Evolutionary conservation across 2,888 invertebrate species (phyloP).

Genomic region (Dasypogon diadema): DNA sequence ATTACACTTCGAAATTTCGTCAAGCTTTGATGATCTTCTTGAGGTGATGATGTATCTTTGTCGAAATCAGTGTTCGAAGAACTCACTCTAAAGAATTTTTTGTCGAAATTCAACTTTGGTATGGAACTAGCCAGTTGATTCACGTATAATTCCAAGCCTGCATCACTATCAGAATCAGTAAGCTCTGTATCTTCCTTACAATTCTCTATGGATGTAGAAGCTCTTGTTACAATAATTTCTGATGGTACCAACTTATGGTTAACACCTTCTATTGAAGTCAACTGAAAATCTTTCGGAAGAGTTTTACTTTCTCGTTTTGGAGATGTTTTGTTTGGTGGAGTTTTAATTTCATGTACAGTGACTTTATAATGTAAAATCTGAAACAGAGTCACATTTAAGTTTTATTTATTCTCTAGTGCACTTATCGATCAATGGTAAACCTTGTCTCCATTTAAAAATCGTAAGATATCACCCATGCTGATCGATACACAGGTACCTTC

Average conservation of each 20-base stretch:
- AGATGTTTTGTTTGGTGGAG: conserved; percentile 36
- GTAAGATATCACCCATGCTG: conserved; percentile 62
- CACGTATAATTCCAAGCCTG: conserved; percentile 59
- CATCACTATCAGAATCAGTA: conserved; percentile 60
- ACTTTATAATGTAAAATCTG: conserved; percentile 64
- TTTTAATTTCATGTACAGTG: conserved; percentile 62
- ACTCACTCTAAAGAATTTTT: conserved; percentile 33
- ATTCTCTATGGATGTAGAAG: not conserved
- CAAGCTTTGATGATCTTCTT: not conserved
- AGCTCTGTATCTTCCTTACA: not conserved
- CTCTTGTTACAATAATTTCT: conserved; percentile 63
- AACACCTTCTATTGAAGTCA: conserved; percentile 62
- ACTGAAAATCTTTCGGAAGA: conserved; percentile 61
- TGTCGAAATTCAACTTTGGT: conserved; percentile 33
- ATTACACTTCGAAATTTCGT: not conserved
- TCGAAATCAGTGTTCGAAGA: not conserved
- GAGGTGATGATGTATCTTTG: not conserved
- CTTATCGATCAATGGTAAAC: conserved; percentile 57
- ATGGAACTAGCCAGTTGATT: conserved; percentile 57
- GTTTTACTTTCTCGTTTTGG: conserved; percentile 54
- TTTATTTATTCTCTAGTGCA: not conserved
- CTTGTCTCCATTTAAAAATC: conserved; percentile 63
- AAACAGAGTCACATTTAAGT: not conserved
- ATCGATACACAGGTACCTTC: conserved; percentile 67
- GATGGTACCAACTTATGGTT: conserved; percentile 64